Percentiles rank a stretch among this genome's conserved stretches.
Conservation (phyloP, 2,888 invertebrate species). For the Pristionchus arcanus region DNA sequence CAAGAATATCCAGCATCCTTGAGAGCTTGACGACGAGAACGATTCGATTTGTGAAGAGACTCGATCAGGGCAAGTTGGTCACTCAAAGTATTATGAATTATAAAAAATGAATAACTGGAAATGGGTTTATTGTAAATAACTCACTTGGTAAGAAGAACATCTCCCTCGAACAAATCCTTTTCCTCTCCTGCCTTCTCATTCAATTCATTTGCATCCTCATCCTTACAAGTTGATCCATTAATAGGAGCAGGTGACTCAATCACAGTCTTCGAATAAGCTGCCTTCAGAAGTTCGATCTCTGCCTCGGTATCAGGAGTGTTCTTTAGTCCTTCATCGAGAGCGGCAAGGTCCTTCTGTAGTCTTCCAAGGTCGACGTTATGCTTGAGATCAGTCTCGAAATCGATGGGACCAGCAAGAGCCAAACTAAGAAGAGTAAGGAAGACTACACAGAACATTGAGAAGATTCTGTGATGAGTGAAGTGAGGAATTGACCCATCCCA, state of each 20-base stretch:
- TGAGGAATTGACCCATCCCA: neutral
- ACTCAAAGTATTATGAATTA: neutral
- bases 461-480: neutral
- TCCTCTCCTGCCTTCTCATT: slow-evolving; percentile 41
- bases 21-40: slow-evolving; percentile 40
- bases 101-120: neutral
- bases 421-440: neutral
- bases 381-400: neutral
- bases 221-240: neutral
- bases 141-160: slow-evolving; percentile 40
- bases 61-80: slow-evolving; percentile 38
- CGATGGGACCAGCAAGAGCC: neutral
- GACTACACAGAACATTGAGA: neutral
- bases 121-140: neutral
- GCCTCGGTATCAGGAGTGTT: slow-evolving; percentile 1
- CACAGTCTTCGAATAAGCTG: neutral
- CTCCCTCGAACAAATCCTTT: slow-evolving; percentile 51
- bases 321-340: neutral
- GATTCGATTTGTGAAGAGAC: neutral
- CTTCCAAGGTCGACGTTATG: slow-evolving; percentile 32
- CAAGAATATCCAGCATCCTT: slow-evolving; percentile 41
- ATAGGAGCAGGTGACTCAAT: neutral
- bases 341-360: slow-evolving; percentile 17
- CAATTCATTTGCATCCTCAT: neutral
- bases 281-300: slow-evolving; percentile 37